Conservation (phyloP, 2,888 invertebrate genomes). For the Oxyteleia sp. region DNA sequence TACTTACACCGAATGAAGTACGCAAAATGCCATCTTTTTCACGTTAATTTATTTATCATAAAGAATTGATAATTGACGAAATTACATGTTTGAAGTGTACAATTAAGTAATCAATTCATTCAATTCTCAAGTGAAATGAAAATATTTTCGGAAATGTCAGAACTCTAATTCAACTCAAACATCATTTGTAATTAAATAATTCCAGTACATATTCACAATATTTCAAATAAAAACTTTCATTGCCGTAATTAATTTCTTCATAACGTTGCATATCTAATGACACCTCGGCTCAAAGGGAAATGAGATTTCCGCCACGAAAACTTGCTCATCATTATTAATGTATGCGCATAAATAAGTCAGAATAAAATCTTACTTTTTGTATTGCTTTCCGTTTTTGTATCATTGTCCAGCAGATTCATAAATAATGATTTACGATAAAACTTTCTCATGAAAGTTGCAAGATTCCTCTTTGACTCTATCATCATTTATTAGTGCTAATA, state of each 20-base stretch:
- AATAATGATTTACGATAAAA: slow-evolving; percentile 59
- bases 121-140: neutral
- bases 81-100: slow-evolving; percentile 1
- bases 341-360: slow-evolving; percentile 16
- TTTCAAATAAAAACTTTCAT: slow-evolving; percentile 41
- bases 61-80: neutral
- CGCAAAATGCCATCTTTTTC: neutral
- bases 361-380: neutral
- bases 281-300: neutral
- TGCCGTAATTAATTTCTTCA: neutral
- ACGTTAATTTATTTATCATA: slow-evolving; percentile 3
- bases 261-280: neutral
- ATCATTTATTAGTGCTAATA: slow-evolving; percentile 54
- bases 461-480: slow-evolving; percentile 32
- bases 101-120: slow-evolving; percentile 17
- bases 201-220: neutral
- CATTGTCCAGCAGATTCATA: slow-evolving; percentile 41
- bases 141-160: neutral
- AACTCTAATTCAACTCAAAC: neutral
- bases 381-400: slow-evolving; percentile 29
- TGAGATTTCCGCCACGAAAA: neutral
- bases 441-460: slow-evolving; percentile 61
- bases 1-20: neutral
- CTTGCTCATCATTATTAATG: slow-evolving; percentile 3
- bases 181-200: neutral